Conservation (phyloP, 1,140 invertebrate species). For the Limonius californicus region DNA sequence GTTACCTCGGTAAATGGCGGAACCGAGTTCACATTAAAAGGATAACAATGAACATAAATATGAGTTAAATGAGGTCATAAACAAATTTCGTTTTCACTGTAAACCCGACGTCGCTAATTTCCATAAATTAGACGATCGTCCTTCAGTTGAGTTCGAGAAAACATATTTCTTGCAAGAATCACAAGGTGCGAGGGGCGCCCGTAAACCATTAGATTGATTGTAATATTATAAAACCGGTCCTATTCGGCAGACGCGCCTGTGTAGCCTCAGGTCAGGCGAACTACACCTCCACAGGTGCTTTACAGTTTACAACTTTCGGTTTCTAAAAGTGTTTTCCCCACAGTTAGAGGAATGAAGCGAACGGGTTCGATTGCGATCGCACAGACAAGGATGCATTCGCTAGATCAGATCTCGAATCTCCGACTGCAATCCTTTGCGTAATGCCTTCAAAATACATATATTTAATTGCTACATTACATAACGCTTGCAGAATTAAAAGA, state of each 20-base stretch:
- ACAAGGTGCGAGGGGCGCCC: slow-evolving; percentile 9
- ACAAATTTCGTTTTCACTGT: background rate
- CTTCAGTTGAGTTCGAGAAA: slow-evolving; percentile 3
- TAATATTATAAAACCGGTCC: slow-evolving; percentile 27
- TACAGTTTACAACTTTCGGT: slow-evolving; percentile 22
- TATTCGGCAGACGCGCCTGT: slow-evolving; percentile 25
- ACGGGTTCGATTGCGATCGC: background rate
- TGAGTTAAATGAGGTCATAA: background rate
- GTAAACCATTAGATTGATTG: slow-evolving; percentile 25
- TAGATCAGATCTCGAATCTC: slow-evolving; percentile 4
- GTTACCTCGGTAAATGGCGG: too few relatives aligned
- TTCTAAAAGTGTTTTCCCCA: slow-evolving; percentile 20
- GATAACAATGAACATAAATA: background rate
- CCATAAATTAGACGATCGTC: slow-evolving; percentile 24
- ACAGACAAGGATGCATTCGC: background rate
- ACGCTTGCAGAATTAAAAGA: background rate
- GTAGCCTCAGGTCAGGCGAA: slow-evolving; percentile 9
- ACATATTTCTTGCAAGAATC: background rate
- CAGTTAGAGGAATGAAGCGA: slow-evolving; percentile 13
- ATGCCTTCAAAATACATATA: slow-evolving; percentile 21
- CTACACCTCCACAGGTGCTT: slow-evolving; percentile 18
- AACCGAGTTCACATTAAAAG: too few relatives aligned
- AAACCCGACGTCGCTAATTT: background rate
- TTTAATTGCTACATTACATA: slow-evolving; percentile 21
- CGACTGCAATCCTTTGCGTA: slow-evolving; percentile 21